These are phyloP conservation scores for Cyprinodon brontotheroides DNA, from an alignment of 2,113 vertebrate genomes.

Conservation along the genomic window DNA sequence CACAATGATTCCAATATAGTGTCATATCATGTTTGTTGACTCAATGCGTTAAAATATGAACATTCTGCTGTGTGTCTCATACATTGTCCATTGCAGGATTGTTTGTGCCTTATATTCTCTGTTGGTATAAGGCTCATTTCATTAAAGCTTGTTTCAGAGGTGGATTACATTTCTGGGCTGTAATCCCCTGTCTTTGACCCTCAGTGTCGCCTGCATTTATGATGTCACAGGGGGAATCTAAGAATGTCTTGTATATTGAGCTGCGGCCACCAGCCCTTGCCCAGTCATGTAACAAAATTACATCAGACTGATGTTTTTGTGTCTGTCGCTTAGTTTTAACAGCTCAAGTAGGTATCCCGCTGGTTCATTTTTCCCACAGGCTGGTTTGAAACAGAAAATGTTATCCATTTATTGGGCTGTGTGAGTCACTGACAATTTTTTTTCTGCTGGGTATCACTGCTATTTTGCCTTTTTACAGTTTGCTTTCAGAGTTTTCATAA, in stretches of 20 bases:
- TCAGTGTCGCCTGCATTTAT: slow-evolving; percentile 34
- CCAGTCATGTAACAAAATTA: slow-evolving; percentile 43
- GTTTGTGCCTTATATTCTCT: not conserved
- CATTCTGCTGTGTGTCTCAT: not conserved
- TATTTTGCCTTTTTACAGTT: slow-evolving; percentile 8
- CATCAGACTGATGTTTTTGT: slow-evolving; percentile 40
- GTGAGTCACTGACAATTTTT: slow-evolving; percentile 20
- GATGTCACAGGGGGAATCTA: slow-evolving; percentile 43
- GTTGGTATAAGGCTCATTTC: not conserved
- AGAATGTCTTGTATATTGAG: slow-evolving; percentile 55
- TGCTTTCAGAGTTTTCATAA: slow-evolving; percentile 11
- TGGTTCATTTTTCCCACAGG: slow-evolving; percentile 49
- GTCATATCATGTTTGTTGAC: not conserved
- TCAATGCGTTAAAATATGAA: not conserved
- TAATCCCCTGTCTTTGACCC: slow-evolving; percentile 53
- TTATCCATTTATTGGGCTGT: slow-evolving; percentile 29
- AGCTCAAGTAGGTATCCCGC: slow-evolving; percentile 38
- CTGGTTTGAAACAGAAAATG: slow-evolving; percentile 45
- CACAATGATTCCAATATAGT: too few relatives aligned
- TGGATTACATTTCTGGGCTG: slow-evolving; percentile 53
- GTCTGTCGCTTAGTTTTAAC: slow-evolving; percentile 51
- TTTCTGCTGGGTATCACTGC: not conserved
- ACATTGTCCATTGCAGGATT: not conserved
- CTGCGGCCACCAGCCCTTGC: slow-evolving; percentile 36
- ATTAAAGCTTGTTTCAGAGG: slow-evolving; percentile 35